A percentile compares a stretch with the other conserved stretches of the same genome.
Conservation (phyloP, 2,797 vertebrate genomes). For the Helarctos malayanus region DNA sequence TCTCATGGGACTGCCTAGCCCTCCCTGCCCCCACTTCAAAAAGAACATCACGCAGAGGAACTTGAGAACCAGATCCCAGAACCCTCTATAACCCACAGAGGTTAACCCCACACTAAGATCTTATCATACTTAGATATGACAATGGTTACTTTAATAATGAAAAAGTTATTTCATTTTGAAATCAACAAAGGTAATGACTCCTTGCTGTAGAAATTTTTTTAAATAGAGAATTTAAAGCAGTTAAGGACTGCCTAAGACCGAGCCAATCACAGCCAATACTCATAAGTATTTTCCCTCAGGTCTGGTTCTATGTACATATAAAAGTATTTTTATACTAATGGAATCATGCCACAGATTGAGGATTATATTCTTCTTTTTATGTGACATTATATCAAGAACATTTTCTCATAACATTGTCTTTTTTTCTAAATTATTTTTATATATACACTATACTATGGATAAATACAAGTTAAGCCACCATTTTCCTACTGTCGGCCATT, state of each 20-base stretch:
- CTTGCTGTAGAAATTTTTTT: background rate
- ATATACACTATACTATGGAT: background rate
- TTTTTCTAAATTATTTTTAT: conserved; percentile 12
- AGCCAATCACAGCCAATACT: background rate
- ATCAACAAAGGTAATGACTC: background rate
- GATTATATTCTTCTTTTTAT: background rate
- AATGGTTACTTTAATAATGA: background rate
- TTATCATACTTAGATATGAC: background rate
- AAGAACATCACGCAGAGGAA: background rate
- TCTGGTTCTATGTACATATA: background rate
- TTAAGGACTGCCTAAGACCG: background rate
- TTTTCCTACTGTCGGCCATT: background rate
- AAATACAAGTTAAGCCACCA: background rate
- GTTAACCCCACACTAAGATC: background rate
- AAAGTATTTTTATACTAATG: conserved; percentile 36
- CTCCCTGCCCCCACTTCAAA: background rate
- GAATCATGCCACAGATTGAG: background rate
- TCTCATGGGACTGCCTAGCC: background rate
- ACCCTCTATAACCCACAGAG: background rate
- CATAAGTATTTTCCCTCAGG: background rate
- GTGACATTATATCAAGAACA: background rate
- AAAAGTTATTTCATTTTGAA: background rate
- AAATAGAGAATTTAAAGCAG: background rate
- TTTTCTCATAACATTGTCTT: background rate
- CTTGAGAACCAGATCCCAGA: background rate